Evolutionary conservation across 2,888 invertebrate species (phyloP), one percentile per base, ranked within the genome.

Genomic region (Agriopis leucophaearia): DNA sequence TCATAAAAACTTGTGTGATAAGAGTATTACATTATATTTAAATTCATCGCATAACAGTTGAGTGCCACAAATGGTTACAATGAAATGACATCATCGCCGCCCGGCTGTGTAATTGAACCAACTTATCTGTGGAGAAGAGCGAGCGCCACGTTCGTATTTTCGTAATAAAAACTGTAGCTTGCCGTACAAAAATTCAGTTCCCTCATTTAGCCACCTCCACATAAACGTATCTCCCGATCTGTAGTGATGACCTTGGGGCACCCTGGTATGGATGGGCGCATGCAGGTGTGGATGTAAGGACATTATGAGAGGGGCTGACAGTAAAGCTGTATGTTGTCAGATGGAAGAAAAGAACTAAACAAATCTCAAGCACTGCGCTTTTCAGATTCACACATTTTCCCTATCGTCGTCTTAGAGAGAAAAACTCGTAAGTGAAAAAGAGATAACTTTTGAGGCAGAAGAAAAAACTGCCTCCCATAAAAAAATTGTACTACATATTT

Each of bases 61-160:
- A 13, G 18, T 7, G 13, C 42, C 42, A 55, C 55, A 55, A 55
- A 27, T 27, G 27, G 1, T 4, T 27, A 4, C 27, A 27, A 27
- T 27, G 9, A 27, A 55, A 42, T 55, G 55, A 55, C 55, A 55
- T 55, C 55, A 55, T 55, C 55, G 1, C 8, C 42, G 42, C 12
- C 55, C 8, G 42, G 7, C 27, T 55, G 6, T 55, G 8, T 18
- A 8, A 55, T 55, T 13, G 18, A 42, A 27, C 18, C 12, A 55
- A 18, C 13, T 27, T 42, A 42, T 42, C 12, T 44, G 8, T 15
- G 8, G 8, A 18, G 0, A 13, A 0, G 1, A 42, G 5, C 8
- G 55, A 55, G 13, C 13, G 18, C 55, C 42, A 55, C 18, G 8
- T n/a, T 8, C 18, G 55, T 0, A 18, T 40, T 27, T 42, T 18